A percentile compares a stretch with the other conserved stretches of the same genome.
These are phyloP conservation scores for Acromyrmex charruanus DNA, from an alignment of 1,140 invertebrate genomes.

Conservation along the genomic window DNA sequence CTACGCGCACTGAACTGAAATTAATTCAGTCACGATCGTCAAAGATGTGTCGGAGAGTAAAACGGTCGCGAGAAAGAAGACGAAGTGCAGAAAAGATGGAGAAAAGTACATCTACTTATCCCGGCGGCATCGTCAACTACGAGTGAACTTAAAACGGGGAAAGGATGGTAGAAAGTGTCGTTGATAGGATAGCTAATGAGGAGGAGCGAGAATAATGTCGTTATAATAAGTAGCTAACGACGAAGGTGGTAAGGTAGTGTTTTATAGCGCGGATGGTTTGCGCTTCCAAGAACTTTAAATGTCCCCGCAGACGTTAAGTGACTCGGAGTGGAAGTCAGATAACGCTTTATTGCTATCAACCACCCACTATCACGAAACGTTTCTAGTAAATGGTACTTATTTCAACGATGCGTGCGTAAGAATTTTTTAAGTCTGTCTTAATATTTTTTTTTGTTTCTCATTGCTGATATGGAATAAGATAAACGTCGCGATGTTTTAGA, in stretches of 20 bases:
- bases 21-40: slow-evolving; percentile 61
- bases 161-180: slow-evolving; percentile 68
- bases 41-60: background rate
- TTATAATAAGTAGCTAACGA: slow-evolving; percentile 78
- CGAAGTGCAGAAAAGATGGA: background rate
- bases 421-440: background rate
- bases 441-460: background rate
- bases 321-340: slow-evolving; percentile 81
- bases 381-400: slow-evolving; percentile 8
- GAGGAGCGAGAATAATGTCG: slow-evolving; percentile 74
- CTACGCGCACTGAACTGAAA: slow-evolving; percentile 71
- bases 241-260: slow-evolving; percentile 71
- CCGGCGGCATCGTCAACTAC: slow-evolving; percentile 47
- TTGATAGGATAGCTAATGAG: slow-evolving; percentile 74
- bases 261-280: slow-evolving; percentile 76
- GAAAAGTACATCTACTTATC: slow-evolving; percentile 60
- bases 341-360: slow-evolving; percentile 77
- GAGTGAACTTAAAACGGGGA: slow-evolving; percentile 47
- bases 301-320: slow-evolving; percentile 79
- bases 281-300: slow-evolving; percentile 75
- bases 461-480: background rate
- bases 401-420: background rate
- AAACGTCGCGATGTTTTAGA: background rate
- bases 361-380: slow-evolving; percentile 48
- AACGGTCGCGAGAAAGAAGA: background rate